Evolutionary conservation across 2,888 invertebrate genomes (phyloP), one percentile per base, ranked within the genome.

Genomic region (Orchesella flavescens): DNA sequence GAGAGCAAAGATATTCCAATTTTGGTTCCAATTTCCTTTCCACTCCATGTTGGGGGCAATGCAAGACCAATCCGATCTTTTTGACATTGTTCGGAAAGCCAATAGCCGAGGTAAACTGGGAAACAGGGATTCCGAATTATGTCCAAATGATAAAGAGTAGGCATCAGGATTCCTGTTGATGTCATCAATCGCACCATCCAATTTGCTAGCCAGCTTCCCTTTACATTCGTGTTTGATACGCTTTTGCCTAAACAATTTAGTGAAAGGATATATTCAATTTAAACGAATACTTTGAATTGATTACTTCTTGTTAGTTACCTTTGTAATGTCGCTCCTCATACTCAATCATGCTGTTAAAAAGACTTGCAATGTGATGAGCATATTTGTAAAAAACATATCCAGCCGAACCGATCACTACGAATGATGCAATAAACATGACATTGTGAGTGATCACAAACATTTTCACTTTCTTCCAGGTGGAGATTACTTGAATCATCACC

Each of bases 71-170:
- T 21, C 7, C 46, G 34, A 7, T 59, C 23, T 5, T 0, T 7
- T 21, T 57, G 12, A 24, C 77, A 77, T 5, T 24, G 77, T 13
- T 57, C 24, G 13, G 44, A 57, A 4, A 57, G 4, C 68, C 57
- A 68, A 19, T 44, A 77, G 13, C 68, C 68, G 4, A 59, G 53
- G 21, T 69, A 68, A 44, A 77, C n/a, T 9, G 77, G 77, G 24
- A 59, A 77, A 15, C 77, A 77, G n/a, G 77, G 77, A 68, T 77
- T 77, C 17, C 77, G 43, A 9, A 69, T 10, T 0, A 77, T 57
- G 23, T 77, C 77, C 15, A 77, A 19, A 23, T 57, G 66, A 10
- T 76, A 77, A 0, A 57, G n/a, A 9, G 44, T 4, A 5, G 77
- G 44, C n/a, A 12, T 24, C n/a, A 13, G 9, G 5, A 66, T 12